Evolutionary conservation across 2,888 invertebrate genomes (phyloP).

Genomic region (Dicyrtomina minuta): DNA sequence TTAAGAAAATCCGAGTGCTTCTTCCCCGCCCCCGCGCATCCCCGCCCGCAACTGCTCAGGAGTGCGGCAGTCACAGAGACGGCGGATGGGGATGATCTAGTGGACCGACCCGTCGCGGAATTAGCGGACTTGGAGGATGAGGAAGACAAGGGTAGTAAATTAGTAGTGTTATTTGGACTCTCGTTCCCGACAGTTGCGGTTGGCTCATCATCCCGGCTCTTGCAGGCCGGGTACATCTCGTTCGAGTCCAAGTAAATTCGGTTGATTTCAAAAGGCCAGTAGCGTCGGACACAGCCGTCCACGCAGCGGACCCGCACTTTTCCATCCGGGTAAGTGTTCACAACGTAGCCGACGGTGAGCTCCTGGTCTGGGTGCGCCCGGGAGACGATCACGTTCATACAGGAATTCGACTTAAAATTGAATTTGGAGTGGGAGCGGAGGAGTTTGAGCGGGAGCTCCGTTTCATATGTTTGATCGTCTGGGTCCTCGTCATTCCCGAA

Average conservation of each 20-base stretch:
- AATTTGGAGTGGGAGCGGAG: slow-evolving; percentile 2
- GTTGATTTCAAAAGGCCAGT: slow-evolving; percentile 18
- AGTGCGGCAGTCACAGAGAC: no score
- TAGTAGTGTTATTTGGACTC: no score
- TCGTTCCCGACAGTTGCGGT: no score
- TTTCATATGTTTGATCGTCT: slow-evolving; percentile 18
- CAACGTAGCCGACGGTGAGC: slow-evolving; percentile 25
- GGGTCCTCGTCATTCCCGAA: slow-evolving; percentile 19
- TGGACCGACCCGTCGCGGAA: no score
- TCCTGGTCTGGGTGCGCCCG: neutral
- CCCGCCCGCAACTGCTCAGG: no score
- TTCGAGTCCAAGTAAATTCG: neutral
- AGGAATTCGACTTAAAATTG: slow-evolving; percentile 13
- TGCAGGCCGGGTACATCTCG: no score
- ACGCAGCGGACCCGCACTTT: slow-evolving; percentile 16
- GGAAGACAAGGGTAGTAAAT: no score
- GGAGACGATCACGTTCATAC: slow-evolving; percentile 19
- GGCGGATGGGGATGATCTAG: no score
- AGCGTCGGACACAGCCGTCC: slow-evolving; percentile 14
- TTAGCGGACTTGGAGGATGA: no score
- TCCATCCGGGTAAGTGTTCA: slow-evolving; percentile 24
- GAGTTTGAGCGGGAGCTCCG: slow-evolving; percentile 18
- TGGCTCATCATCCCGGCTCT: neutral
- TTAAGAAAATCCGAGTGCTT: no score
- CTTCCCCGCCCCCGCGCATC: no score